Percentiles rank a stretch among this genome's conserved stretches.
These are phyloP conservation scores for Hippocampus barbouri DNA, from an alignment of 2,113 vertebrate genomes.

Conservation along the genomic window DNA sequence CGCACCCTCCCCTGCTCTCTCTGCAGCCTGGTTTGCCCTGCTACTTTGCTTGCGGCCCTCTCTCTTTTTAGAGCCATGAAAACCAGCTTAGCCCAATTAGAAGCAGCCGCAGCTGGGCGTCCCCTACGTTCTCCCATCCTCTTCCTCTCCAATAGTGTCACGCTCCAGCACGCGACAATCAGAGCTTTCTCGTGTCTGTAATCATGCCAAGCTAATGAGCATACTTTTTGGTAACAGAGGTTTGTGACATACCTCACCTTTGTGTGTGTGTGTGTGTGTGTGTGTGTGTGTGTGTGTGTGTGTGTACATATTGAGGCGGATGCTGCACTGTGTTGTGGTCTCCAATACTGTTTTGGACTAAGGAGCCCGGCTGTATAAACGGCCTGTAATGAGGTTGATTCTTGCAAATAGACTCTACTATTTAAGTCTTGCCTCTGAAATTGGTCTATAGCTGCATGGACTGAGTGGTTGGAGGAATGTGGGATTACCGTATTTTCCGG, in stretches of 20 bases:
- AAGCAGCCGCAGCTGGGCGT: constrained; percentile 68
- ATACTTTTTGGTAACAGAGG: constrained; percentile 43
- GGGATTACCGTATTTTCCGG: no score
- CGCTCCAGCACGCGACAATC: constrained; percentile 56
- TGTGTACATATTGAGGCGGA: constrained; percentile 37
- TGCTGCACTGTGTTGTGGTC: constrained; percentile 38
- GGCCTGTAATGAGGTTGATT: constrained; percentile 2
- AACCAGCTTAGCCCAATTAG: constrained; percentile 72
- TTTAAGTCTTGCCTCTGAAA: constrained; percentile 22
- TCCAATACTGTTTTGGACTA: constrained; percentile 12
- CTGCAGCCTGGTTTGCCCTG: constrained; percentile 36
- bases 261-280: no score
- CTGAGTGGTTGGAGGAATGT: background rate
- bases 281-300: no score
- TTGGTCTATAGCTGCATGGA: constrained; percentile 18
- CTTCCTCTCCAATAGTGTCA: constrained; percentile 50
- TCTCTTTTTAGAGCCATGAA: constrained; percentile 64
- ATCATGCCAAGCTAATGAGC: constrained; percentile 61
- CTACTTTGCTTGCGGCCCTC: constrained; percentile 46
- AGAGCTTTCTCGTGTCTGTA: constrained; percentile 52
- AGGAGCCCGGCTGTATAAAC: background rate
- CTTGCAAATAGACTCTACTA: constrained; percentile 1
- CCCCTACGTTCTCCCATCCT: constrained; percentile 38
- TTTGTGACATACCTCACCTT: constrained; percentile 43
- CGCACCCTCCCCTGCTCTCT: constrained; percentile 9